Conservation (phyloP, 2,797 vertebrate genomes). For the Chiloscyllium punctatum region DNA sequence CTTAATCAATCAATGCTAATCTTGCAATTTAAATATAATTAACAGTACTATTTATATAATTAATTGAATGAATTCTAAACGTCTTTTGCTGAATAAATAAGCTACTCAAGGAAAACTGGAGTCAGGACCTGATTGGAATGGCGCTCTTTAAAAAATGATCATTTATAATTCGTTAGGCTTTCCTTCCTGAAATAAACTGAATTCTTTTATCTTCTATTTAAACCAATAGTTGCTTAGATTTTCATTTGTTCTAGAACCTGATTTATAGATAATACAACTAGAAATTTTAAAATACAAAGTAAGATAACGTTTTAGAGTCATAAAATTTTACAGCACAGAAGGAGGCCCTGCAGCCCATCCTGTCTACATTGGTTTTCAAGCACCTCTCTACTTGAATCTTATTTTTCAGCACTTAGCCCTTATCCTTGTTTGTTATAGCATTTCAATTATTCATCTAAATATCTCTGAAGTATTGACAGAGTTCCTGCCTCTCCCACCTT, state of each 20-base stretch:
- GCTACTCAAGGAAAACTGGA: background rate
- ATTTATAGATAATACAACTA: background rate
- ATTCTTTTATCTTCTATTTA: background rate
- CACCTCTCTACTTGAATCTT: too few species aligned
- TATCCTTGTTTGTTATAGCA: too few species aligned
- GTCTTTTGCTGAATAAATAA: background rate
- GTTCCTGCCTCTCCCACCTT: too few species aligned
- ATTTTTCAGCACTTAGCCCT: too few species aligned
- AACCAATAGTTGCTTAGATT: background rate
- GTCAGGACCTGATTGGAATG: background rate
- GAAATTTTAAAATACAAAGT: background rate
- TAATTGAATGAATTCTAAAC: background rate
- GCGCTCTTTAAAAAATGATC: background rate
- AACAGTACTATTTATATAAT: background rate
- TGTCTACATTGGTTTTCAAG: too few species aligned
- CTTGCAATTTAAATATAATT: conserved; percentile 1
- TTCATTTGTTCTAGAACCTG: background rate
- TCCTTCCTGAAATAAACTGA: background rate
- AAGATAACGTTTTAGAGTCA: background rate
- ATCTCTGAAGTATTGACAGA: too few species aligned
- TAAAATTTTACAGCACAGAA: background rate
- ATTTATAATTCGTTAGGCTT: background rate
- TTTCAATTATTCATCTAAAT: too few species aligned
- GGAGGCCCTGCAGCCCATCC: too few species aligned
- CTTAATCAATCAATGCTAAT: background rate